A percentile compares a stretch with the other conserved stretches of the same genome.
Conservation (phyloP, 2,888 invertebrate genomes). For the Apantesis nais region DNA sequence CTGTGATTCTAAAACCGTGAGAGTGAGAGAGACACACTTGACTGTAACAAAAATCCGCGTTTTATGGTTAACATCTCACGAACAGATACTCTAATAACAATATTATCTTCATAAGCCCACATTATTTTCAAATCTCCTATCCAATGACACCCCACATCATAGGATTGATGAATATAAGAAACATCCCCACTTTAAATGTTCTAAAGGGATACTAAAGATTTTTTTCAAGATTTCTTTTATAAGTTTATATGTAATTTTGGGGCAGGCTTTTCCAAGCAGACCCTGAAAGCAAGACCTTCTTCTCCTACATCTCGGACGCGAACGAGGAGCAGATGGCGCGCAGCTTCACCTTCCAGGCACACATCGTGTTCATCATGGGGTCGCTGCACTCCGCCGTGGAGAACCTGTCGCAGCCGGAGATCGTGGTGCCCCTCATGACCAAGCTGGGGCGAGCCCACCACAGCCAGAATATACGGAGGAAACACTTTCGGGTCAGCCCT, state of each 20-base stretch:
- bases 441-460: background rate
- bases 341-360: slow-evolving; percentile 65
- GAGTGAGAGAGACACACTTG: too few relatives aligned
- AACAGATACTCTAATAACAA: too few relatives aligned
- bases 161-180: too few relatives aligned
- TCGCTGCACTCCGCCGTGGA: slow-evolving; percentile 58
- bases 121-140: too few relatives aligned
- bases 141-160: too few relatives aligned
- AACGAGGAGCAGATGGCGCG: slow-evolving; percentile 54
- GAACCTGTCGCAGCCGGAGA: slow-evolving; percentile 63
- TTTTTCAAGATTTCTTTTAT: too few relatives aligned
- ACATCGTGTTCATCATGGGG: slow-evolving; percentile 68
- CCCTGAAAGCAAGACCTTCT: slow-evolving; percentile 61
- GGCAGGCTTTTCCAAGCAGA: slow-evolving; percentile 60
- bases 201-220: too few relatives aligned
- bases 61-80: too few relatives aligned
- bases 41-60: too few relatives aligned
- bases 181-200: too few relatives aligned
- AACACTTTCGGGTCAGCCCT: background rate
- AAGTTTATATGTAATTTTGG: background rate
- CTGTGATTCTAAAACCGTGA: too few relatives aligned
- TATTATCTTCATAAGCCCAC: too few relatives aligned
- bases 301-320: slow-evolving; percentile 58
- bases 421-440: slow-evolving; percentile 64
- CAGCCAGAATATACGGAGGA: background rate